Percentiles rank a stretch among this genome's conserved stretches.
These are phyloP conservation scores for Eospalax fontanierii DNA, from an alignment of 2,797 vertebrate species.

Conservation along the genomic window DNA sequence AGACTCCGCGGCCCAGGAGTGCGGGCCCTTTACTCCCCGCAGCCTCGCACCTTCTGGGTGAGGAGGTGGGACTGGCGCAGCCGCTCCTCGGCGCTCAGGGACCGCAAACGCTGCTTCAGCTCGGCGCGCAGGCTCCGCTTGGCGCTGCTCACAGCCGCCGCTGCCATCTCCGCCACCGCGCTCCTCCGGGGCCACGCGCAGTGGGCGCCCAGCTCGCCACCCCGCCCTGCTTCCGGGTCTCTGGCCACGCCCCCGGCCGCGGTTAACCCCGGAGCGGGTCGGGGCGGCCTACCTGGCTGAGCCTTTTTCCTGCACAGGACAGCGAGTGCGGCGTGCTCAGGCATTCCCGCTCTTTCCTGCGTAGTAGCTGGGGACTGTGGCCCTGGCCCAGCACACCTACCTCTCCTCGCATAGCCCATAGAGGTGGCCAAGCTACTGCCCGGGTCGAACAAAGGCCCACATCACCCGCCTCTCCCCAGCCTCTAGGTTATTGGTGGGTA, in stretches of 20 bases:
- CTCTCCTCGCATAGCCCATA: not conserved
- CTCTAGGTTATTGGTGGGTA: no score
- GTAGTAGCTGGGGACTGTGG: not conserved
- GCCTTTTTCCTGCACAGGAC: no score
- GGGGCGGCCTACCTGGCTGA: no score
- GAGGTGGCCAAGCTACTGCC: not conserved
- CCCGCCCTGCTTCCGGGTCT: not conserved
- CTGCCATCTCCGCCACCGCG: slow-evolving; percentile 79
- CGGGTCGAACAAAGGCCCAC: not conserved
- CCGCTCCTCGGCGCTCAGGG: slow-evolving; percentile 91
- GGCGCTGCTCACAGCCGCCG: slow-evolving; percentile 90
- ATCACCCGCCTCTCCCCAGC: no score
- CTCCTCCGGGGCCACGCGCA: no score
- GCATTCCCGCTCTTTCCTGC: no score
- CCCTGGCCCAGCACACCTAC: no score
- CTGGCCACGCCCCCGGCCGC: not conserved
- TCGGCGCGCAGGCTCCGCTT: slow-evolving; percentile 93
- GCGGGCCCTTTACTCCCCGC: accelerated
- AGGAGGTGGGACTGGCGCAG: slow-evolving; percentile 92
- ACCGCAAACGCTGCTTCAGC: slow-evolving; percentile 91
- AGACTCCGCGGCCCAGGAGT: not conserved
- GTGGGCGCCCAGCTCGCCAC: no score
- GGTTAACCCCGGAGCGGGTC: no score
- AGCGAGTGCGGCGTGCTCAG: no score
- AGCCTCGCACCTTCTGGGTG: slow-evolving; percentile 90